Conservation (phyloP, 2,888 invertebrate genomes). For the Neelides folsomi region DNA sequence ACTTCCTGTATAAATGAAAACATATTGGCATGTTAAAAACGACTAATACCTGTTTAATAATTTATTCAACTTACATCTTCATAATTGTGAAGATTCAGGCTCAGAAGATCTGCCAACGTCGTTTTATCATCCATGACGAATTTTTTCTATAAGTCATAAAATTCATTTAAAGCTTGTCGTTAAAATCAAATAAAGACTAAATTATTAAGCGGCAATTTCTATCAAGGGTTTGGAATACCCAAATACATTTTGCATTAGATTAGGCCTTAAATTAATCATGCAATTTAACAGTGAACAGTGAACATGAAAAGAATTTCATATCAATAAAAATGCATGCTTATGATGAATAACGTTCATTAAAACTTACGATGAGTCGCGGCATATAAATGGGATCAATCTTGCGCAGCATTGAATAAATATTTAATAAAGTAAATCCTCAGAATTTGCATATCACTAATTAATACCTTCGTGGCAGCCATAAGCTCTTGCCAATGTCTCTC, state of each 20-base stretch:
- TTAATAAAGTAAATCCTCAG: too few relatives aligned
- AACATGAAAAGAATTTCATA: too few relatives aligned
- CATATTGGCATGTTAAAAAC: too few relatives aligned
- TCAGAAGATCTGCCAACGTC: slow-evolving; percentile 78
- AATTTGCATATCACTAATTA: neutral
- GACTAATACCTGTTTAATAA: too few relatives aligned
- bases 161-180: neutral
- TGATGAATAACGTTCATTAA: neutral
- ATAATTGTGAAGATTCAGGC: slow-evolving; percentile 84
- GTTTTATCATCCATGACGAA: slow-evolving; percentile 89
- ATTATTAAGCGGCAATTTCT: too few relatives aligned
- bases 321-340: neutral
- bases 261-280: too few relatives aligned
- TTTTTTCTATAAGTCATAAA: slow-evolving; percentile 37
- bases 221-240: too few relatives aligned
- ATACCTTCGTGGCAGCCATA: slow-evolving; percentile 78
- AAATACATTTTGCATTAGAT: too few relatives aligned
- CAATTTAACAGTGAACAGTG: too few relatives aligned
- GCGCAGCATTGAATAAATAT: slow-evolving; percentile 3
- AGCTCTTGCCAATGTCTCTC: slow-evolving; percentile 95
- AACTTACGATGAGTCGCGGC: slow-evolving; percentile 2
- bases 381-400: slow-evolving; percentile 5
- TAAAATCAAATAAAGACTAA: too few relatives aligned
- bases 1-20: slow-evolving; percentile 53
- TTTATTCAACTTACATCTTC: slow-evolving; percentile 45